Base-by-base conservation (phyloP, 2,888 invertebrate species). In the Tetranychus piercei region DNA sequence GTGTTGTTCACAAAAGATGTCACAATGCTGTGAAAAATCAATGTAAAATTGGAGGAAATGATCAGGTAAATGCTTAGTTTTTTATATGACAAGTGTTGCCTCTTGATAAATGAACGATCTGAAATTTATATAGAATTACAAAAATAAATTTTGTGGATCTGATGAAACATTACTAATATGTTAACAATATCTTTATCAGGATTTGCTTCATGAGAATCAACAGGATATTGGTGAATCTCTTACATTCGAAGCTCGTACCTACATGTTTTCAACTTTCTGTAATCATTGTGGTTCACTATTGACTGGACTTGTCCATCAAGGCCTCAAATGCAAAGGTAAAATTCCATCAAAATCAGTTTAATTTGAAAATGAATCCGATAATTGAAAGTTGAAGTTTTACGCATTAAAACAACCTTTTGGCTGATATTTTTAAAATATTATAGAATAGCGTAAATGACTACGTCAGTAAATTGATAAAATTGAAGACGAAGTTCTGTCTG, bases 211-310 rank as follows among this genome's bases (percentile, higher is more conserved):
- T 55, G 55, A 55, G 55, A 6, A 55, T 55, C 11, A 55, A 55
- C 55, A 15, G 7, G 55, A 55, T 55, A 7, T 9, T 15, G 11
- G 15, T 2, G 55, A 15, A 15, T 15, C 55, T 15, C 55, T 6
- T 55, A 55, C 9, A 9, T 55, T 55, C 7, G 7, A 1, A 15
- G 55, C 6, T 55, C 55, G 15, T 7, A 55, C 55, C 15, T 55
- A 43, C n/a, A 20, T 6, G 4, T 34, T 1, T 8, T 44, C 72
- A 20, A 72, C 72, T 1, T 72, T 34, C 43, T 72, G 72, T 72
- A 64, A 72, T 44, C 72, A 72, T 64, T 72, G 72, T 64, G 72
- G 72, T n/a, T 72, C 72, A 18, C 0, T 72, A 2, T 6, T 72
- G 23, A 43, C 20, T 34, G 72, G 72, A 22, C 15, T 22, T 7